phyloP scores from a whole-genome alignment of 30 jellyfish, hydroid and myxozoan genomes.

The Hydra vulgaris region DNA sequence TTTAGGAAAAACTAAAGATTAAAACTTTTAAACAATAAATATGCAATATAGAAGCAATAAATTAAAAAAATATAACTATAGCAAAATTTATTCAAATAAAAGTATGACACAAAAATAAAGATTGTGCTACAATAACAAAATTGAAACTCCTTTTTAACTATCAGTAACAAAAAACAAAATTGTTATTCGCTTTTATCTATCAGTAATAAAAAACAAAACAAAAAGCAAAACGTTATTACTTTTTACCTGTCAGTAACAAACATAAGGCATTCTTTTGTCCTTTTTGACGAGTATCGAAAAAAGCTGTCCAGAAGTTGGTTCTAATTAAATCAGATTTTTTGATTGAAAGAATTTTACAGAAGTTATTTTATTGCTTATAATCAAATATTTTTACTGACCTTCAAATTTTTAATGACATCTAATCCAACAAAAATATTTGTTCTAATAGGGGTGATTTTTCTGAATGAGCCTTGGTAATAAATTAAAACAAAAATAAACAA shows the following conservation, averaged over 20 bases:
- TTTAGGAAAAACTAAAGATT: too few species aligned
- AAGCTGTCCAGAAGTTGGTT: conserved; percentile 28
- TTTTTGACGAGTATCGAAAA: conserved; percentile 10
- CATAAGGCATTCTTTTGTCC: conserved; percentile 14
- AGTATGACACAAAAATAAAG: too few species aligned
- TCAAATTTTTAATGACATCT: background rate
- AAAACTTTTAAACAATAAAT: too few species aligned
- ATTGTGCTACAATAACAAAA: too few species aligned
- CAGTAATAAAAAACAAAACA: background rate
- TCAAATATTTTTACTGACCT: too few species aligned
- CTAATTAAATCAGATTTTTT: too few species aligned
- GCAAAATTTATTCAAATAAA: too few species aligned
- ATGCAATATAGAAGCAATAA: too few species aligned
- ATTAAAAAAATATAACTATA: too few species aligned
- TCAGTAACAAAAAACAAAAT: background rate
- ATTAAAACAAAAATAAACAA: background rate
- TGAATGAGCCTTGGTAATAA: conserved; percentile 22
- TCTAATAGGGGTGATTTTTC: conserved; percentile 13
- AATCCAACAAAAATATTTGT: background rate
- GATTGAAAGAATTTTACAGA: too few species aligned
- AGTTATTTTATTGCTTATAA: too few species aligned
- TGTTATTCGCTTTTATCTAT: background rate
- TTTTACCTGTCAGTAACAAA: conserved; percentile 23
- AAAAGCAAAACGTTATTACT: too few species aligned
- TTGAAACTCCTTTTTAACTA: background rate